Evolutionary conservation across 2,888 invertebrate genomes (phyloP), one percentile per base, ranked within the genome.

Genomic region (Eupithecia dodoneata): DNA sequence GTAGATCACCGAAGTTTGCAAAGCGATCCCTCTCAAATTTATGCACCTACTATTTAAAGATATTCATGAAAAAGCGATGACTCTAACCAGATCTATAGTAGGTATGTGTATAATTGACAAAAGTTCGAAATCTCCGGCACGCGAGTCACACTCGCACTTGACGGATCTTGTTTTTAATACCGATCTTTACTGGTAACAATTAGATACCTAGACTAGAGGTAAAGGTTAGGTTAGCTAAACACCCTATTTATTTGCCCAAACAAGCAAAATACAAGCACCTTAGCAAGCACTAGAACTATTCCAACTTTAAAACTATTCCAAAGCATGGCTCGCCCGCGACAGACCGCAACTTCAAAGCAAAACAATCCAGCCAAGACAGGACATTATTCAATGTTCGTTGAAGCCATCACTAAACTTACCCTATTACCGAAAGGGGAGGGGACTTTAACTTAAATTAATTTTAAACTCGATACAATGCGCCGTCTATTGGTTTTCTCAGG

Each of bases 341-440:
- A 74, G 74, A 76, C 78, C 76, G 73, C 76, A 76, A 74, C 75
- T 72, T 75, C 71, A 59, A 71, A 79, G 74, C 74, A 76, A 79
- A 78, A 79, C 79, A 79, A 79, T 79, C 76, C 70, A 76, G 74
- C 18, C 72, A 55, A 74, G 78, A 76, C 75, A 73, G 76, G 74
- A 76, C 79, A 79, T 79, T 79, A 79, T 76, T 79, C 79, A 79
- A 79, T 76, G 79, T 76, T 76, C 78, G 76, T 76, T 79, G 79
- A 79, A 74, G 79, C 77, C 76, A 79, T 79, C 79, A 77, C 79
- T 74, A 67, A 79, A 79, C 77, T 79, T 79, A 79, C 74, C 76
- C 77, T 76, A 79, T 79, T 79, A 79, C 75, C 75, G 52, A 74
- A 79, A 72, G 74, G 75, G 73, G 73, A 59, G 74, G 70, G 74